Evolutionary conservation across 2,888 invertebrate species (phyloP).

Genomic region (Taenaris catops): DNA sequence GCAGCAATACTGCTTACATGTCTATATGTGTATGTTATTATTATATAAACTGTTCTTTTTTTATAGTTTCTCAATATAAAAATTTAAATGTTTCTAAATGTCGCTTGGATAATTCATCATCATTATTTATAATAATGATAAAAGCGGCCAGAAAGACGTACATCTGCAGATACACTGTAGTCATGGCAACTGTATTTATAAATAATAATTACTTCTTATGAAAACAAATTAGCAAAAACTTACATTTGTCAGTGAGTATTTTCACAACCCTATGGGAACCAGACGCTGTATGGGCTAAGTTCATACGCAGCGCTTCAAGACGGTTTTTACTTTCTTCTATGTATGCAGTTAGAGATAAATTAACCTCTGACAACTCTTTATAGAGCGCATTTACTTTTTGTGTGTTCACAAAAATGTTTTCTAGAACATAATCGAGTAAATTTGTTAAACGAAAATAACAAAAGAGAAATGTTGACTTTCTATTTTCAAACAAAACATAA

Average conservation of each 20-base stretch:
- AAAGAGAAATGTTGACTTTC: constrained; percentile 44
- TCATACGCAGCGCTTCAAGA: constrained; percentile 43
- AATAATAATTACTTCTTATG: too few relatives aligned
- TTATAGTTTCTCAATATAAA: too few relatives aligned
- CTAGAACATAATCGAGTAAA: constrained; percentile 34
- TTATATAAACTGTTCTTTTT: too few relatives aligned
- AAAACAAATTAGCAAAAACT: too few relatives aligned
- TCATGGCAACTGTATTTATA: too few relatives aligned
- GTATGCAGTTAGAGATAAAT: constrained; percentile 62
- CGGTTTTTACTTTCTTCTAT: constrained; percentile 61
- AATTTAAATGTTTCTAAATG: too few relatives aligned
- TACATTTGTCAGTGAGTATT: constrained; percentile 55
- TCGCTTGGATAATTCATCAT: too few relatives aligned
- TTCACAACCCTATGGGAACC: constrained; percentile 60
- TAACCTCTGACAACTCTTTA: constrained; percentile 63
- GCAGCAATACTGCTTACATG: too few relatives aligned
- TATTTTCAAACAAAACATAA: constrained; percentile 63
- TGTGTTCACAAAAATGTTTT: constrained; percentile 52
- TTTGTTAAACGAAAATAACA: constrained; percentile 28
- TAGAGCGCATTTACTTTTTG: constrained; percentile 54
- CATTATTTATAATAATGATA: too few relatives aligned
- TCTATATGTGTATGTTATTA: too few relatives aligned
- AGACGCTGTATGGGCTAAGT: constrained; percentile 51
- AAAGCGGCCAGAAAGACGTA: too few relatives aligned
- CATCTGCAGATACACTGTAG: too few relatives aligned